Conservation (phyloP, 2,888 invertebrate species). For the Synanthedon formicaeformis region DNA sequence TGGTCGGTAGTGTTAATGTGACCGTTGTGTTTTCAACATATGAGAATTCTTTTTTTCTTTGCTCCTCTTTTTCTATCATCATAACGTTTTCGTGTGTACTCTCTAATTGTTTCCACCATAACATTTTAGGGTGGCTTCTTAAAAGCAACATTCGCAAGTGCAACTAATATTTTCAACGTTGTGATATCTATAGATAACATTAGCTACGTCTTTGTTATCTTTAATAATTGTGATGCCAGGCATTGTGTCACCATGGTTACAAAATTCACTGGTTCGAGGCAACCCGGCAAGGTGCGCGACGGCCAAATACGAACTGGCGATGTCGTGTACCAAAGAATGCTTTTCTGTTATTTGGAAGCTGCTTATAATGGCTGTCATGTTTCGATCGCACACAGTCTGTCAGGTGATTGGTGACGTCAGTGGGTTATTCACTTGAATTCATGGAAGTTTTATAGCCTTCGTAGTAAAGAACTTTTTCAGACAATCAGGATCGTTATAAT, state of each 20-base stretch:
- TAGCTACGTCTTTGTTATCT: constrained; percentile 27
- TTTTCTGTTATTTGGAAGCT: constrained; percentile 43
- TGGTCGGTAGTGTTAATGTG: constrained; percentile 43
- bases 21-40: constrained; percentile 47
- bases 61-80: constrained; percentile 56
- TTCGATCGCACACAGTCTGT: constrained; percentile 41
- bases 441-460: not conserved
- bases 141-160: constrained; percentile 8
- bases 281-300: constrained; percentile 41
- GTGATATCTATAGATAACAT: not conserved
- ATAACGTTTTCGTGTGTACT: constrained; percentile 43
- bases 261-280: constrained; percentile 27
- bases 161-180: not conserved
- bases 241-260: constrained; percentile 52
- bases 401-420: constrained; percentile 54
- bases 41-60: constrained; percentile 34
- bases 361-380: constrained; percentile 40
- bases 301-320: constrained; percentile 50
- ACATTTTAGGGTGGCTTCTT: constrained; percentile 34
- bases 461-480: not conserved
- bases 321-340: constrained; percentile 37
- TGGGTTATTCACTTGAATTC: not conserved
- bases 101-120: constrained; percentile 66
- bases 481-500: not conserved
- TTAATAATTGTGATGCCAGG: constrained; percentile 18